Base-by-base conservation (phyloP, 2,888 invertebrate genomes). In the Masnerella sp. region DNA sequence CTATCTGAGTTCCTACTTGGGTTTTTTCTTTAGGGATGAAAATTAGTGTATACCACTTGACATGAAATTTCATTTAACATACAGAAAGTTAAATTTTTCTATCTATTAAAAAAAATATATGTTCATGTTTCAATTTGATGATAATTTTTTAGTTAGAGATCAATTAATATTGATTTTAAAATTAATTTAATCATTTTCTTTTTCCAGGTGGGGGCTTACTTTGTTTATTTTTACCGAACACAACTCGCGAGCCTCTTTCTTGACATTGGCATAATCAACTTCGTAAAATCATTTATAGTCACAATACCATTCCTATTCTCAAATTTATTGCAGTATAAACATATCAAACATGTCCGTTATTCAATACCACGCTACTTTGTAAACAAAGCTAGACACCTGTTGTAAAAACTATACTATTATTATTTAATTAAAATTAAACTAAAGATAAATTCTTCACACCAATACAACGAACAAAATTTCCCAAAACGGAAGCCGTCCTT, bases 161-260 rank as follows among this genome's bases (percentile, higher is more conserved):
- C 20, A 36, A 5, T 49, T 25, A 30, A 36, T 22, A 11, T 20
- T 34, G 34, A 20, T 54, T 43, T 12, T 42, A 30, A n/a, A 12
- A 42, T 59, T 62, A 38, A 64, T 25, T 8, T 4, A 25, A 5
- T 32, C 11, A 4, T 11, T 32, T 4, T n/a, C n/a, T 28, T 1
- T 51, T 75, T 82, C 17, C 83, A 89, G 88, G 95, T 82, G 96
- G 96, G 85, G 96, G 96, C 71, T 90, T 97, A 76, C 92, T 95
- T 89, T 95, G 96, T 88, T 91, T 96, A 83, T 91, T 94, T 89
- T 90, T 97, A 88, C 96, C 96, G 82, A 96, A 96, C 89, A 96
- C 96, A 84, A 95, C 96, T 36, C 91, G 94, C 77, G 93, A 93
- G 88, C 94, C 95, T 83, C 88, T 93, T 81, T 88, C 89, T 83